Base-by-base conservation (phyloP, 35 echinoderm and acorn worm species). In the Patiria miniata region DNA sequence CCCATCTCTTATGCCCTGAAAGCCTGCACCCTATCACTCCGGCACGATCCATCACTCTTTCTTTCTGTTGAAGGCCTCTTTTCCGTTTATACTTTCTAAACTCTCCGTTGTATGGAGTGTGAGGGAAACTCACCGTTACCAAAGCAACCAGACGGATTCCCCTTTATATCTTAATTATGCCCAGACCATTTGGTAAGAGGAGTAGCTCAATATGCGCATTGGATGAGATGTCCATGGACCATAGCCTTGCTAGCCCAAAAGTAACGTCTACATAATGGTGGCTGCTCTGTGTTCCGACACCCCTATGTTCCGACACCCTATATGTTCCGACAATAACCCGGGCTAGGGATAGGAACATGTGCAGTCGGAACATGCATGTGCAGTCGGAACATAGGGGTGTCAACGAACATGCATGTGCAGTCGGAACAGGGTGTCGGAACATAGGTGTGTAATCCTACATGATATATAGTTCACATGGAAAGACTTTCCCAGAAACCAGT, bases 11-110 rank as follows among this genome's bases (percentile, higher is more conserved):
- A 47, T 47, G 42, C 42, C 42, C 4, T 47, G 42, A 47, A 47
- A 47, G 42, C 42, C 42, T 47, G 42, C 42, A 47, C 65, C 34
- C 65, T 9, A 1, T 2, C 34, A 26, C 65, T 30, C 26, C 3
- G 14, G 18, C 23, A 73, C 65, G 26, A 73, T 73, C 65, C 65
- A 73, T 73, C 65, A 73, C 65, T 30, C 65, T 34, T 73, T 34
- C 26, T 73, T 23, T 34, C 14, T n/a, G n/a, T n/a, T 4, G 12
- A 47, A 47, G 42, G 42, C 42, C 65, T 61, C 28, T 30, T 73
- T 73, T 34, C 34, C 14, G 19, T 23, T 14, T 73, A 6, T 34
- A 73, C 65, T 73, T 34, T 22, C 14, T 14, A 73, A 73, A 73
- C 65, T 73, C 65, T 73, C 29, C 34, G 10, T 32, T 14, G 26